Conservation (phyloP, 1,140 invertebrate genomes). For the Halesus radiatus region DNA sequence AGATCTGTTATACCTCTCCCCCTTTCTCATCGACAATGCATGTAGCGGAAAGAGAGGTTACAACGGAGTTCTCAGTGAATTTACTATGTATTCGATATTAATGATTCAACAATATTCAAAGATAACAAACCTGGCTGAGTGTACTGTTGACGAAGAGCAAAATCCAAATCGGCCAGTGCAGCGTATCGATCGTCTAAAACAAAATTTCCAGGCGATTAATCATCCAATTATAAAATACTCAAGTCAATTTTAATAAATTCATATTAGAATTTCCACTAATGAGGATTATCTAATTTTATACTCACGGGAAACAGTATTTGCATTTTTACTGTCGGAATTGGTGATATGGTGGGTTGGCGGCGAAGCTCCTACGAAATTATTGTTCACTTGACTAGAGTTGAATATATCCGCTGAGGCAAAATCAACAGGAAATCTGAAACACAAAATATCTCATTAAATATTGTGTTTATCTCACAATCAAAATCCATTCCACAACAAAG, state of each 20-base stretch:
- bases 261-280: too few relatives aligned
- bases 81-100: too few relatives aligned
- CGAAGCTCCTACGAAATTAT: constrained; percentile 56
- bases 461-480: not conserved
- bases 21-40: too few relatives aligned
- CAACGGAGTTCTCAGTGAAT: too few relatives aligned
- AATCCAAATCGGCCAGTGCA: constrained; percentile 68
- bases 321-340: constrained; percentile 48
- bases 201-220: too few relatives aligned
- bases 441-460: not conserved
- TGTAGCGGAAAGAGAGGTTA: too few relatives aligned
- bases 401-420: constrained; percentile 69
- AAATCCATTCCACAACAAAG: not conserved
- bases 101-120: not conserved
- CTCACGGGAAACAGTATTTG: constrained; percentile 42
- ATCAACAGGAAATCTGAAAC: constrained; percentile 69
- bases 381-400: constrained; percentile 68
- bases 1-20: too few relatives aligned
- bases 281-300: not conserved
- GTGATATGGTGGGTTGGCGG: constrained; percentile 33
- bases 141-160: constrained; percentile 67
- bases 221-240: too few relatives aligned
- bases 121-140: constrained; percentile 39
- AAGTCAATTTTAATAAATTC: too few relatives aligned
- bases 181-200: constrained; percentile 68